Conservation (phyloP, 2,113 vertebrate genomes). For the Epinephelus moara region DNA sequence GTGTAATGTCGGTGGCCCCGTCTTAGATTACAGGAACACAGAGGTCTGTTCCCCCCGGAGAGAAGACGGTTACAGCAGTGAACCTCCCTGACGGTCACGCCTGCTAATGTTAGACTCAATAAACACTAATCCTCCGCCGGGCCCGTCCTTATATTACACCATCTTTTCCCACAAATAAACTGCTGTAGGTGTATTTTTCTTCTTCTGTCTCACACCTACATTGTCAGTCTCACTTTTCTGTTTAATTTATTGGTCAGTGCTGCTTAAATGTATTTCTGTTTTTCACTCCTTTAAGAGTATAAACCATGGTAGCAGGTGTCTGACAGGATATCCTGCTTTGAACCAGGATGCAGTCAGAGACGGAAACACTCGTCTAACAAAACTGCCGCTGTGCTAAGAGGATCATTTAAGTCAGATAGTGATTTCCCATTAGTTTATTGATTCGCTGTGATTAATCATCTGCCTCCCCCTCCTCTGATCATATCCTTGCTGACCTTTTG, state of each 20-base stretch:
- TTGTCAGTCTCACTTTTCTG: not conserved
- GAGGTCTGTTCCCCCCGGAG: constrained; percentile 71
- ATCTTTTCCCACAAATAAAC: constrained; percentile 47
- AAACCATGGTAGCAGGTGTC: constrained; percentile 38
- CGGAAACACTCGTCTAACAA: not conserved
- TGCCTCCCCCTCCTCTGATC: not conserved
- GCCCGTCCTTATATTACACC: constrained; percentile 29
- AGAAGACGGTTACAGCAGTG: constrained; percentile 60
- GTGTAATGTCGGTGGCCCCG: constrained; percentile 70
- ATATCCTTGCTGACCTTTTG: constrained; percentile 32
- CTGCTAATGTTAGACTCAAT: constrained; percentile 71
- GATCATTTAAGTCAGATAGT: not conserved
- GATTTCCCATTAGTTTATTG: constrained; percentile 12
- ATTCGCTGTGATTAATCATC: constrained; percentile 23
- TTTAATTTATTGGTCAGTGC: not conserved
- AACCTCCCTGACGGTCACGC: constrained; percentile 62
- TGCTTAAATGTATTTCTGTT: constrained; percentile 18
- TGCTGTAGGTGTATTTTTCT: constrained; percentile 9
- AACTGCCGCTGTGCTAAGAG: constrained; percentile 8
- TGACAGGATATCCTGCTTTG: constrained; percentile 63
- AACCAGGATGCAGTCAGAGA: constrained; percentile 22
- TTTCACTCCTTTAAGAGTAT: constrained; percentile 18
- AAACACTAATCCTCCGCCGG: constrained; percentile 56
- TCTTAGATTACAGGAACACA: constrained; percentile 81
- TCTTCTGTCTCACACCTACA: not conserved